Conservation (phyloP, 1,140 invertebrate genomes). For the Zaprionus camerounensis region DNA sequence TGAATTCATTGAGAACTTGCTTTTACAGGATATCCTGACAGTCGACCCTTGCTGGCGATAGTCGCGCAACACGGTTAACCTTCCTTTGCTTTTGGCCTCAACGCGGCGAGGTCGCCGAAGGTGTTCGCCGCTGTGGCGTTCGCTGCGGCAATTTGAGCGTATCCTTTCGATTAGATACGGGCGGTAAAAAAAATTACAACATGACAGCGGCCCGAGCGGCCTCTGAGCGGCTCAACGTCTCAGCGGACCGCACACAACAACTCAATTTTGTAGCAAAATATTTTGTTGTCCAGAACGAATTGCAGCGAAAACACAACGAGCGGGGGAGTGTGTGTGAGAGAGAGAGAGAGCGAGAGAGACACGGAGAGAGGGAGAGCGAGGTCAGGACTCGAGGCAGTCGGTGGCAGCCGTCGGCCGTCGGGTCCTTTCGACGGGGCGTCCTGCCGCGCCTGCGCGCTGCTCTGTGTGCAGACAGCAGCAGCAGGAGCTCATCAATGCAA, state of each 20-base stretch:
- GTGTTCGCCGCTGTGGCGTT: conserved; percentile 50
- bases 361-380: neutral
- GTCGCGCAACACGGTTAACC: conserved; percentile 40
- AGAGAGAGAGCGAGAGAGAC: neutral
- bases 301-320: conserved; percentile 64
- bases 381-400: conserved; percentile 8
- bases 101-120: conserved; percentile 36
- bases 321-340: neutral
- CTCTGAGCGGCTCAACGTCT: neutral
- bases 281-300: conserved; percentile 82
- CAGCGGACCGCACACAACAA: conserved; percentile 63
- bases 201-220: conserved; percentile 43
- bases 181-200: conserved; percentile 76
- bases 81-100: conserved; percentile 30
- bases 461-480: conserved; percentile 76
- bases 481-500: conserved; percentile 84
- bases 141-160: conserved; percentile 72
- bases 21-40: neutral
- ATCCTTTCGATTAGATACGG: conserved; percentile 78
- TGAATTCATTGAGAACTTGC: neutral
- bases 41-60: neutral
- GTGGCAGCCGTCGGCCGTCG: conserved; percentile 32
- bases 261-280: conserved; percentile 82
- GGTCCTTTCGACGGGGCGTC: conserved; percentile 41
- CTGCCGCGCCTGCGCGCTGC: conserved; percentile 56